Evolutionary conservation across 1,140 invertebrate genomes (phyloP).

Genomic region (Meteorus sp.): DNA sequence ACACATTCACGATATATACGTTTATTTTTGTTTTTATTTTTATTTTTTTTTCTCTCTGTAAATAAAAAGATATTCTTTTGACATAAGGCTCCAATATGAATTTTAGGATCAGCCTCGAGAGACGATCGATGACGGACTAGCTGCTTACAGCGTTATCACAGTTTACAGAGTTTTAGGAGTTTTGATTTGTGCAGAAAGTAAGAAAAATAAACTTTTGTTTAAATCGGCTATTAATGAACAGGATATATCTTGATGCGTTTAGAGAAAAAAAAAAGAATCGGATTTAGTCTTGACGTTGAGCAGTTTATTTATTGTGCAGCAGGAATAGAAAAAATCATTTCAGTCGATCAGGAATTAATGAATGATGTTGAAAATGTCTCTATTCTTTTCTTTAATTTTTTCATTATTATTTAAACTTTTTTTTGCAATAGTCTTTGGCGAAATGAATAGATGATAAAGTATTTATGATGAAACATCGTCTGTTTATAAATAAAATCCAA

Average conservation of each 20-base stretch:
- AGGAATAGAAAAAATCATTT: not conserved
- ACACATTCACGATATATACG: not conserved
- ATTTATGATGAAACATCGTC: too few relatives aligned
- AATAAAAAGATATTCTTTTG: constrained; percentile 8
- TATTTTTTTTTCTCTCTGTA: not conserved
- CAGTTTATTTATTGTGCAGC: constrained; percentile 2
- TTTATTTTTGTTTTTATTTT: too few relatives aligned
- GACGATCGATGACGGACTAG: constrained; percentile 20
- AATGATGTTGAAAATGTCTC: too few relatives aligned
- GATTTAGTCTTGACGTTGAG: too few relatives aligned
- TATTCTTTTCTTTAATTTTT: too few relatives aligned
- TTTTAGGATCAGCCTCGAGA: constrained; percentile 25
- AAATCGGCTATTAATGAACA: constrained; percentile 2
- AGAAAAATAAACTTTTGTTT: constrained; percentile 35
- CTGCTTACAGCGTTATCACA: constrained; percentile 19
- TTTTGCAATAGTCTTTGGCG: too few relatives aligned
- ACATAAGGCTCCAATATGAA: constrained; percentile 12
- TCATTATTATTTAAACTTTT: too few relatives aligned
- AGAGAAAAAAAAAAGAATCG: too few relatives aligned
- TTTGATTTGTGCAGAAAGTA: constrained; percentile 61
- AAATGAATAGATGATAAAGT: too few relatives aligned
- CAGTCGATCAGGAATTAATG: not conserved
- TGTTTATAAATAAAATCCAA: too few relatives aligned
- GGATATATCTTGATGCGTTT: too few relatives aligned
- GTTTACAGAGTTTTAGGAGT: constrained; percentile 37